Conservation (phyloP, 64 coral and sea anemone genomes). For the Pachyseris speciosa region DNA sequence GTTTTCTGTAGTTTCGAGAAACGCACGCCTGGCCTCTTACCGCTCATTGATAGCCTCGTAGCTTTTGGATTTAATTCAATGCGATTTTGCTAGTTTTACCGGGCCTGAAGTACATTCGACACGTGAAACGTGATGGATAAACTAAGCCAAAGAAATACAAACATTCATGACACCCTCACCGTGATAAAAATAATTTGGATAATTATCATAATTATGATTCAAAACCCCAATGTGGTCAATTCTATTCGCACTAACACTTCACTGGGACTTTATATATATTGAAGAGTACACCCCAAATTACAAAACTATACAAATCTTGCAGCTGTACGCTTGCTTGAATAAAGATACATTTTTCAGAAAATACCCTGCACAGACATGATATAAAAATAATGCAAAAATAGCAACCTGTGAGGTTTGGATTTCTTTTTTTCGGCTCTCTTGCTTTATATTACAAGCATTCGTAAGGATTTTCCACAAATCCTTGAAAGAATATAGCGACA, state of each 20-base stretch:
- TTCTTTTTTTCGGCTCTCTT: neutral
- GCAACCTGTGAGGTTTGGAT: neutral
- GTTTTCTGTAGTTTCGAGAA: no score
- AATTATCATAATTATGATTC: no score
- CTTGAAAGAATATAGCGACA: neutral
- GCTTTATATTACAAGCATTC: slow-evolving; percentile 6
- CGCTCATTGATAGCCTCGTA: no score
- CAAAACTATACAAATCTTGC: neutral
- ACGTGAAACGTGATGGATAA: no score
- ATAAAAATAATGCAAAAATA: slow-evolving; percentile 45
- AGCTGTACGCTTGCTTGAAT: neutral
- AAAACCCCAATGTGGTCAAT: no score
- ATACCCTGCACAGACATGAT: neutral
- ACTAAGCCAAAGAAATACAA: no score
- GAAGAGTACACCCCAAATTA: neutral
- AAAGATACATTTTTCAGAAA: neutral
- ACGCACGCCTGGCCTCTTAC: no score
- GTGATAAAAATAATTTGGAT: no score
- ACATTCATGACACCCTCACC: no score
- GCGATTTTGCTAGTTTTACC: no score
- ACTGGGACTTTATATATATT: neutral
- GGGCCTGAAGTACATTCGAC: no score
- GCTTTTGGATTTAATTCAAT: no score
- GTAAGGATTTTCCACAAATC: neutral
- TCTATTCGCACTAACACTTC: neutral